These are phyloP conservation scores for Mimumesa dahlbomi DNA, from an alignment of 2,888 invertebrate species.

Conservation along the genomic window DNA sequence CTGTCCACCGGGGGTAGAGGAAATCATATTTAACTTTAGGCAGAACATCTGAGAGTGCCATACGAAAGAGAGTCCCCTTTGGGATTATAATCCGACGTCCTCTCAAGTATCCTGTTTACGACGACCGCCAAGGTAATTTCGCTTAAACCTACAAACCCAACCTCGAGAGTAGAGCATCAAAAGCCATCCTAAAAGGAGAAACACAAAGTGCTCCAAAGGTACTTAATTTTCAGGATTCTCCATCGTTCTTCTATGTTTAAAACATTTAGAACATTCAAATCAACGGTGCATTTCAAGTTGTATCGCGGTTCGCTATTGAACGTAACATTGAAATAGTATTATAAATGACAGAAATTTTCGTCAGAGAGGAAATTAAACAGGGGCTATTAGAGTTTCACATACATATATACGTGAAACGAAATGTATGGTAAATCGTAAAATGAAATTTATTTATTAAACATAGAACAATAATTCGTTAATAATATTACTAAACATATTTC, in stretches of 20 bases:
- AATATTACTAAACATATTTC: too few species aligned
- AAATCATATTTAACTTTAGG: slow-evolving; percentile 54
- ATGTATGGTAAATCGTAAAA: too few species aligned
- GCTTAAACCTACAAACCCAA: slow-evolving; percentile 40
- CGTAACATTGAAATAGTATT: too few species aligned
- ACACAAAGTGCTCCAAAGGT: slow-evolving; percentile 21
- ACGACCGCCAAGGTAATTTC: slow-evolving; percentile 55
- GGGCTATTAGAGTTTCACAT: too few species aligned
- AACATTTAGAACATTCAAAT: too few species aligned
- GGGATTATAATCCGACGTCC: slow-evolving; percentile 60
- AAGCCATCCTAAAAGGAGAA: slow-evolving; percentile 41
- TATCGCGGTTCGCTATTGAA: too few species aligned
- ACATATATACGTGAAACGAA: too few species aligned
- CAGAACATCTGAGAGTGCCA: slow-evolving; percentile 33
- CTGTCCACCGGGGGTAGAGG: slow-evolving; percentile 14
- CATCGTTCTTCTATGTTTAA: slow-evolving; percentile 12
- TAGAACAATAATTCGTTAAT: too few species aligned
- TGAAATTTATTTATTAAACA: too few species aligned
- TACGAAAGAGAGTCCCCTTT: slow-evolving; percentile 49
- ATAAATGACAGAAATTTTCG: too few species aligned
- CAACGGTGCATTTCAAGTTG: too few species aligned
- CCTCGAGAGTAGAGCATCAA: slow-evolving; percentile 46
- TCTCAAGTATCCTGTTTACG: slow-evolving; percentile 51
- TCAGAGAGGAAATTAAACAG: too few species aligned
- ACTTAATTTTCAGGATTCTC: slow-evolving; percentile 47